Base-by-base conservation (phyloP, 2,888 invertebrate species). In the Thalpophila matura region DNA sequence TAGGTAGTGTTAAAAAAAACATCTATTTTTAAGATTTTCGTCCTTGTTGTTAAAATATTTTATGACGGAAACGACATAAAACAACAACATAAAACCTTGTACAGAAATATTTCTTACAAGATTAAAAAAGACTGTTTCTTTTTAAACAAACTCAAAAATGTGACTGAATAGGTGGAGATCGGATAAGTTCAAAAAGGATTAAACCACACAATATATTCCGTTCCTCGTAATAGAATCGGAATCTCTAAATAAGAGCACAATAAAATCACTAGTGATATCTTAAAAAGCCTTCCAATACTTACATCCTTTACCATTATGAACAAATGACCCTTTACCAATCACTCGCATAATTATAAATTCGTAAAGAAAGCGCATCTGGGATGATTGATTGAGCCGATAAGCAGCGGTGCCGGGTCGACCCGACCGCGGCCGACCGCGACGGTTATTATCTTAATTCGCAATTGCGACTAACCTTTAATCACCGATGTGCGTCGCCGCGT, bases 401-500 rank as follows among this genome's bases (percentile, higher is more conserved):
- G 74, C 66, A 58, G 40, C 54, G 77, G 56, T 53, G 69, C 72
- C 70, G 71, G 63, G 50, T 68, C 31, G 57, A 1, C 5, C 55
- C 59, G 73, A 69, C 65, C 64, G 74, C 73, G 60, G 67, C 53
- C 62, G 63, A 72, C 79, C 77, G 83, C 22, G n/a, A 54, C 53
- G 49, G 80, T 79, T 83, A 81, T 83, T 77, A 84, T 74, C 76
- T 83, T 83, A 84, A 85, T 84, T 84, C 58, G 74, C 86, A 86
- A 87, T 86, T 85, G 86, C 77, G 35, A 33, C 57, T 78, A 83
- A 82, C 86, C 85, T 81, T 86, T 85, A 79, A 86, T 86, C 82
- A 86, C 76, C 62, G 77, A 82, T 74, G 70, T 64, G 70, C 58
- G 65, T 62, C 35, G 42, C 72, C 45, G 31, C 66, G 59, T 64